Percentiles rank a stretch among this genome's conserved stretches.
Evolutionary conservation across 2,113 vertebrate species (phyloP).

Genomic region (Periophthalmus modestus): DNA sequence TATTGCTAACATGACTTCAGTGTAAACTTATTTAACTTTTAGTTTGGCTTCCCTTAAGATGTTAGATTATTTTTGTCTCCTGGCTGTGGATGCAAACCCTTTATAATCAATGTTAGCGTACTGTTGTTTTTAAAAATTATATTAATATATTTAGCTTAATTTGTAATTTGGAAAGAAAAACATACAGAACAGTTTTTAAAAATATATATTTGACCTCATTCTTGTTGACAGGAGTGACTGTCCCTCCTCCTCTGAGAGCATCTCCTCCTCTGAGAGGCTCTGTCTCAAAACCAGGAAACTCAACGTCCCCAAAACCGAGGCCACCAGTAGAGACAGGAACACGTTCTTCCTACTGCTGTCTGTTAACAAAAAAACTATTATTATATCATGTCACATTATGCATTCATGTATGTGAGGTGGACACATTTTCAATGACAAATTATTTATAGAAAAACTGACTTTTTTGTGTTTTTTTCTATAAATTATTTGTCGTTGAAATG

Average conservation of each 20-base stretch:
- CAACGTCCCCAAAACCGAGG: conserved; percentile 89
- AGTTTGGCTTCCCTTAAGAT: too few species aligned
- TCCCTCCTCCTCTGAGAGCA: conserved; percentile 78
- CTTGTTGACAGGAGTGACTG: conserved; percentile 68
- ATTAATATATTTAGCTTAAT: too few species aligned
- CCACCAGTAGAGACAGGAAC: conserved; percentile 88
- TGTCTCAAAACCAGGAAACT: conserved; percentile 90
- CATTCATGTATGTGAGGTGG: not conserved
- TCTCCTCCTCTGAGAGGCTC: conserved; percentile 58
- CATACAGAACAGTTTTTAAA: too few species aligned
- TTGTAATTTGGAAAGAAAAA: too few species aligned
- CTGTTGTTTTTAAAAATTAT: too few species aligned
- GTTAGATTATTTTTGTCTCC: too few species aligned
- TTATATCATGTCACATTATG: not conserved
- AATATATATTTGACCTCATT: conserved; percentile 58
- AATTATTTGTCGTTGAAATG: too few species aligned
- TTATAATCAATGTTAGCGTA: too few species aligned
- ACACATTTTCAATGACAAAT: too few species aligned
- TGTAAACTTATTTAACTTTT: conserved; percentile 18
- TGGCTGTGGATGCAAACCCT: too few species aligned
- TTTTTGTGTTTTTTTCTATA: too few species aligned
- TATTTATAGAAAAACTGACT: too few species aligned
- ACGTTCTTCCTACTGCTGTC: conserved; percentile 88
- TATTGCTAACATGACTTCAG: not conserved
- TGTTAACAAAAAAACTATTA: conserved; percentile 62